Percentiles rank a stretch among this genome's conserved stretches.
These are phyloP conservation scores for Dynastes hyllus DNA, from an alignment of 2,888 invertebrate genomes.

Conservation along the genomic window DNA sequence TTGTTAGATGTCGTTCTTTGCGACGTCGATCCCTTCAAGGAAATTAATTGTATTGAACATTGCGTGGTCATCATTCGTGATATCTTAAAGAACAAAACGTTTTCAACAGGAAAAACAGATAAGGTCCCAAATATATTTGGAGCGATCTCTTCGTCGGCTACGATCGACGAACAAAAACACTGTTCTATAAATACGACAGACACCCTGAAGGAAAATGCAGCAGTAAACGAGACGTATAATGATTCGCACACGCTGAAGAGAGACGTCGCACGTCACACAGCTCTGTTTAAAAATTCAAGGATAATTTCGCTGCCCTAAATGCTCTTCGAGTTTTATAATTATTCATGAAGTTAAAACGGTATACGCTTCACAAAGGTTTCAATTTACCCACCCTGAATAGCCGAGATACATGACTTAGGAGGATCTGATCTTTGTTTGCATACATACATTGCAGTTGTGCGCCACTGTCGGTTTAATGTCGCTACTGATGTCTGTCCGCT, in stretches of 20 bases:
- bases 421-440: slow-evolving; percentile 59
- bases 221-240: neutral
- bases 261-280: slow-evolving; percentile 4
- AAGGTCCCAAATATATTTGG: too few relatives aligned
- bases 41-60: slow-evolving; percentile 12
- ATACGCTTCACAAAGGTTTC: slow-evolving; percentile 57
- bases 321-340: slow-evolving; percentile 57
- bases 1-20: neutral
- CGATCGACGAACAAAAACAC: neutral
- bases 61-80: neutral
- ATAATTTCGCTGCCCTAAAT: slow-evolving; percentile 55
- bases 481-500: slow-evolving; percentile 8
- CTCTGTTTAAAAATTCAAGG: slow-evolving; percentile 53
- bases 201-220: slow-evolving; percentile 13
- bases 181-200: slow-evolving; percentile 12
- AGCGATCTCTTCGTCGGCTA: neutral
- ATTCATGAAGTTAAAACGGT: slow-evolving; percentile 56
- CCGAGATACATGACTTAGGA: slow-evolving; percentile 61
- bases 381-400: slow-evolving; percentile 61
- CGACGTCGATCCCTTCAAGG: slow-evolving; percentile 2
- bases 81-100: neutral
- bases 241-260: neutral
- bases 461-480: neutral
- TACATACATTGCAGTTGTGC: slow-evolving; percentile 52
- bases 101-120: neutral